phyloP scores from a whole-genome alignment of 1,140 invertebrate species.

The Drosophila kohkoa region DNA sequence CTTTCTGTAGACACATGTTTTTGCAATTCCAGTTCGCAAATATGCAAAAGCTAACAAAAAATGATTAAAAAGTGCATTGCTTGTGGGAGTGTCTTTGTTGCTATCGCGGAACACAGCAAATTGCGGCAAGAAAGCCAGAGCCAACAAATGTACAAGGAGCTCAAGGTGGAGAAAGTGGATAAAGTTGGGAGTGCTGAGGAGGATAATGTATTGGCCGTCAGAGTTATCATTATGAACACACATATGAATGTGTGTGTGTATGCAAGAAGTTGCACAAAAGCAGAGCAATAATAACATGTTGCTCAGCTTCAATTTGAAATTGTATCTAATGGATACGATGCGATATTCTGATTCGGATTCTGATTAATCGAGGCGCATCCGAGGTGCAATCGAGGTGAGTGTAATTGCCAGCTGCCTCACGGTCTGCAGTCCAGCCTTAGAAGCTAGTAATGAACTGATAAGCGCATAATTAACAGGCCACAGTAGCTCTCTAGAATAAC shows the following conservation, averaged over 20 bases:
- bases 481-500: conserved; percentile 5
- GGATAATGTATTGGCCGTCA: conserved; percentile 13
- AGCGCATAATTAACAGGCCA: conserved; percentile 72
- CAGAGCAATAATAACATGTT: conserved; percentile 58
- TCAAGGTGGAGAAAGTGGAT: conserved; percentile 52
- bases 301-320: conserved; percentile 29
- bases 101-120: conserved; percentile 16
- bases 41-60: no score
- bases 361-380: conserved; percentile 56
- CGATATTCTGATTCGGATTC: conserved; percentile 20
- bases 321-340: conserved; percentile 59
- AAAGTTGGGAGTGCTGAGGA: conserved; percentile 10
- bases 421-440: conserved; percentile 9
- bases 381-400: conserved; percentile 35
- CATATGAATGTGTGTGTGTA: no score
- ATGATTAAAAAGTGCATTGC: no score
- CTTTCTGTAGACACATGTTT: not conserved
- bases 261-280: conserved; percentile 39
- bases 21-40: not conserved
- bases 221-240: conserved; percentile 65
- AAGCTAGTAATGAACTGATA: conserved; percentile 75
- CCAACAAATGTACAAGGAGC: conserved; percentile 7
- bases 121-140: not conserved
- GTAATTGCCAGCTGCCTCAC: conserved; percentile 30
- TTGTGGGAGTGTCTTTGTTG: conserved; percentile 28